Evolutionary conservation across 2,888 invertebrate species (phyloP), one percentile per base, ranked within the genome.

Genomic region (Cantharis rustica): DNA sequence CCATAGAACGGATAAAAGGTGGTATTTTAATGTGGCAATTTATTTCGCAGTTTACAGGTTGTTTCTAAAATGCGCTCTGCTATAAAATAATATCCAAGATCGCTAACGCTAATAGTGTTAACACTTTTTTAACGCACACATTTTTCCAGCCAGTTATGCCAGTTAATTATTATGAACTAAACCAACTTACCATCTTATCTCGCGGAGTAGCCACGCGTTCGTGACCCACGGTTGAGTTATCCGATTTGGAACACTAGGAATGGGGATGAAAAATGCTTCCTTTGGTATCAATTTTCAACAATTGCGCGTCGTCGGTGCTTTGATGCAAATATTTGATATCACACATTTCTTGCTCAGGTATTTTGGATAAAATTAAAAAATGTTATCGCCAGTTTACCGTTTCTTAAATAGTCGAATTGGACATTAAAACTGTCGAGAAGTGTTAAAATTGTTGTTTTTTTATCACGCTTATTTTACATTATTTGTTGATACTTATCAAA

Each of bases 21-120:
- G 64, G 64, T 66, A 66, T 66, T 17, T 66, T 66, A 66, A 66
- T 66, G 64, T 66, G 23, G 64, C 64, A 66, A 66, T 66, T 66
- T 66, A 23, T 66, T 20, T 23, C 13, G 23, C 64, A 20, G 20
- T 66, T 66, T 23, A 23, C 64, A 17, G 23, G 13, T n/a, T 20
- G n/a, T 66, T 66, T 17, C 20, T 66, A n/a, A 20, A 66, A 66
- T 66, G 64, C 23, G 64, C 23, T 66, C 23, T 13, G 23, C 23
- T 20, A 16, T 66, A 66, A 66, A 17, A 20, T 66, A 66, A 66
- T 66, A 23, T 47, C 47, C 2, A n/a, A 47, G 47, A 47, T 47
- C 47, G 47, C 47, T 1, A 47, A 47, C 47, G 47, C 47, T 47
- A 47, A 47, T 47, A 47, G 47, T 47, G 47, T 47, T 47, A 47